Evolutionary conservation across 2,888 invertebrate genomes (phyloP).

Genomic region (Drosophila fungiperda): DNA sequence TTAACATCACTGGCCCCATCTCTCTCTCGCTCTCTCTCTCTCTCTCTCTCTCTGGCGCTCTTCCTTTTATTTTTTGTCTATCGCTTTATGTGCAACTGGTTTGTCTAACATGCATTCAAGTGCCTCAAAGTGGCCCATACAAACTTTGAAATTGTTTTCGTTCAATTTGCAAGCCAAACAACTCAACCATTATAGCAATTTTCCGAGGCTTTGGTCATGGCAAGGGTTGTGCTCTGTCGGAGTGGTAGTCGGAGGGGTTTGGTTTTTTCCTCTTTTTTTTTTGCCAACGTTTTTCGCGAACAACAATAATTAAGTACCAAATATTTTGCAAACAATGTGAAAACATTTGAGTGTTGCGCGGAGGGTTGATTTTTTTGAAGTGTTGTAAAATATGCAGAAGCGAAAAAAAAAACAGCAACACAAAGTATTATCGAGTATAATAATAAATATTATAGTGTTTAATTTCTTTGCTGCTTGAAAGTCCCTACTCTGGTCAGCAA

Average conservation of each 20-base stretch:
- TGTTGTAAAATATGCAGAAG: neutral
- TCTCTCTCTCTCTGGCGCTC: neutral
- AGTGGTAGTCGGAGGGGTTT: neutral
- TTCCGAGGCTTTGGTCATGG: conserved; percentile 23
- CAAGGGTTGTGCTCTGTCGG: neutral
- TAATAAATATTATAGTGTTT: neutral
- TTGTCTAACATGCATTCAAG: conserved; percentile 58
- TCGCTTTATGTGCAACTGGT: conserved; percentile 21
- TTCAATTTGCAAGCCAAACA: conserved; percentile 77
- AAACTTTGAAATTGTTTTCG: conserved; percentile 77
- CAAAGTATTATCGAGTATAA: neutral
- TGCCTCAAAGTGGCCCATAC: conserved; percentile 60
- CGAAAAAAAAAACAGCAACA: neutral
- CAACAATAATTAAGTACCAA: conserved; percentile 42
- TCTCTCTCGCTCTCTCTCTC: neutral
- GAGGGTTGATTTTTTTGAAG: neutral
- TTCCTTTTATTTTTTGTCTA: neutral
- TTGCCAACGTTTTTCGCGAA: conserved; percentile 9
- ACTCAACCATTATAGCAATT: conserved; percentile 68
- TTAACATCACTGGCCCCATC: neutral
- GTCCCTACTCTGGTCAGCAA: neutral
- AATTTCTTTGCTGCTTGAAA: neutral
- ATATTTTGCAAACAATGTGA: neutral
- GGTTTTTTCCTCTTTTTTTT: neutral
- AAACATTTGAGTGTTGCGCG: neutral